These are phyloP conservation scores for Drosophila ironensis DNA, from an alignment of 1,140 invertebrate genomes.

Conservation along the genomic window DNA sequence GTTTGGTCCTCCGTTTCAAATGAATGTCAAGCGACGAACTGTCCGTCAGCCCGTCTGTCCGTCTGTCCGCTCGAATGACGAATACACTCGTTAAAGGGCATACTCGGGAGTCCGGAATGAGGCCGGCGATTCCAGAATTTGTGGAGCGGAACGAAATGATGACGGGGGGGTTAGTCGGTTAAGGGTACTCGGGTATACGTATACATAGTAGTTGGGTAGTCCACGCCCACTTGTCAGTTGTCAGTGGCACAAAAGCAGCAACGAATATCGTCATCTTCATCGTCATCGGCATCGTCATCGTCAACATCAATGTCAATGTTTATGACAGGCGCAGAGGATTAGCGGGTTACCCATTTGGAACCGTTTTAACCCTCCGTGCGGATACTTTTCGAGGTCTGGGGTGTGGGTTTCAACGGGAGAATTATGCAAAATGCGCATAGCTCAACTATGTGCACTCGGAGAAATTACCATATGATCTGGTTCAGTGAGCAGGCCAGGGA, in stretches of 20 bases:
- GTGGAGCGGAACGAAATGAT: conserved; percentile 56
- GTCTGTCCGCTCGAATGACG: conserved; percentile 68
- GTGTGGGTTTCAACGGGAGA: conserved; percentile 11
- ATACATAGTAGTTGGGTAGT: conserved; percentile 25
- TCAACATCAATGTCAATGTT: conserved; percentile 76
- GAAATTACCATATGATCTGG: conserved; percentile 28
- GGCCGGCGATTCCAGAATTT: conserved; percentile 47
- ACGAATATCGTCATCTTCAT: conserved; percentile 22
- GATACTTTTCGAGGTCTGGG: neutral
- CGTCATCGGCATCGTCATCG: conserved; percentile 11
- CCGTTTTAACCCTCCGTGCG: conserved; percentile 50
- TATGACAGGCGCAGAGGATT: conserved; percentile 77
- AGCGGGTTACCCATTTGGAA: conserved; percentile 69
- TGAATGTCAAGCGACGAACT: conserved; percentile 55
- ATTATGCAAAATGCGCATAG: conserved; percentile 37
- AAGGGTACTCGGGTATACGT: conserved; percentile 11
- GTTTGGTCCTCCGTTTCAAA: conserved; percentile 47
- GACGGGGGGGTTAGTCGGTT: conserved; percentile 30
- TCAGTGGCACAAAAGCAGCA: conserved; percentile 55
- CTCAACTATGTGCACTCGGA: conserved; percentile 24
- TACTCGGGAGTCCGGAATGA: conserved; percentile 74
- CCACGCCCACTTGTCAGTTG: conserved; percentile 76
- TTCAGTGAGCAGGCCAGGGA: conserved; percentile 20
- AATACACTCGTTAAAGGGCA: conserved; percentile 78
- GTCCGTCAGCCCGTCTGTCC: conserved; percentile 53